Conservation (phyloP, 2,113 vertebrate species). For the Aphelocoma coerulescens region DNA sequence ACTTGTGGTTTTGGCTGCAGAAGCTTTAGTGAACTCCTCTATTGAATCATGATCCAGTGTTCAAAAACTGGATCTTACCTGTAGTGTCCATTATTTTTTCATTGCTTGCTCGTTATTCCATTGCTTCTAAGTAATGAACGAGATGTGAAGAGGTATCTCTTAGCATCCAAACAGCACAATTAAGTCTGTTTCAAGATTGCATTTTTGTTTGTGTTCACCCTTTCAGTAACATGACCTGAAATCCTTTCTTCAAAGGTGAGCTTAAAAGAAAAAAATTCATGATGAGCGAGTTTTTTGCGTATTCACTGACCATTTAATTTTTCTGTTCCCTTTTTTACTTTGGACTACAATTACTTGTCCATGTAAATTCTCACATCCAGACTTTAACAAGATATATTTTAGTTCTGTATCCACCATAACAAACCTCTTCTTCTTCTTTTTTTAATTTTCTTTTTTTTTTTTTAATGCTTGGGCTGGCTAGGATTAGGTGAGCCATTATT, state of each 20-base stretch:
- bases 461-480: not conserved
- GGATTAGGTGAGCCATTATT: constrained; percentile 12
- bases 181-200: not conserved
- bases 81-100: not conserved
- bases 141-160: not conserved
- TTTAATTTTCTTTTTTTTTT: not conserved
- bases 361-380: not conserved
- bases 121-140: not conserved
- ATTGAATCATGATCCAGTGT: not conserved
- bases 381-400: not conserved
- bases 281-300: not conserved
- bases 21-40: not conserved
- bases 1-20: not conserved
- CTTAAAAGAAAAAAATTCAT: not conserved
- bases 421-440: not conserved
- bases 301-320: not conserved
- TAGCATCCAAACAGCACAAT: not conserved
- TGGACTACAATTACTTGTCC: not conserved
- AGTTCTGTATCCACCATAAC: not conserved
- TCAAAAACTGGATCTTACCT: not conserved
- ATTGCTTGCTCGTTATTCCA: not conserved
- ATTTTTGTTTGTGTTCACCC: not conserved
- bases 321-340: not conserved
- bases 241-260: not conserved
- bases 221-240: not conserved